Evolutionary conservation across 2,113 vertebrate genomes (phyloP).

Genomic region (Ameiurus melas): DNA sequence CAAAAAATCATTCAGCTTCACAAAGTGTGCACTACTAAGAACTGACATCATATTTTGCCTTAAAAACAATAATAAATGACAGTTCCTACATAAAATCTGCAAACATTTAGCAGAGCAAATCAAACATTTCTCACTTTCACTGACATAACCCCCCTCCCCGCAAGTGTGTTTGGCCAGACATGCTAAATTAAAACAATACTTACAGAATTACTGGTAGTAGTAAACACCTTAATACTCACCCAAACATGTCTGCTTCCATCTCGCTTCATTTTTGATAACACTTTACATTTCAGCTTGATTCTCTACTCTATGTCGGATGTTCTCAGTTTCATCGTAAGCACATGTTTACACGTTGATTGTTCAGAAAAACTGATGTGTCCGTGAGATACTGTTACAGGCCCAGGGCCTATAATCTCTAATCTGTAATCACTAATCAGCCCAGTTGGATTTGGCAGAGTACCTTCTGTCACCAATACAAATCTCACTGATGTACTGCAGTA

Average conservation of each 20-base stretch:
- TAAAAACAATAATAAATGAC: neutral
- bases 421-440: constrained; percentile 75
- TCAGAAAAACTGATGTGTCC: constrained; percentile 42
- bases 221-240: constrained; percentile 42
- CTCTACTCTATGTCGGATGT: neutral
- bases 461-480: constrained; percentile 71
- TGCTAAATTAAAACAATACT: constrained; percentile 19
- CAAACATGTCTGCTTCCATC: neutral
- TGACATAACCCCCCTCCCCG: too few species aligned
- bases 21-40: neutral
- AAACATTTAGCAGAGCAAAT: neutral
- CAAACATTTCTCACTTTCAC: neutral
- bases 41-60: neutral
- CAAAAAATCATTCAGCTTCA: neutral
- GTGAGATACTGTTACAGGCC: constrained; percentile 55
- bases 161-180: neutral
- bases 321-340: neutral
- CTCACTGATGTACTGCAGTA: constrained; percentile 51
- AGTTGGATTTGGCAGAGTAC: constrained; percentile 69
- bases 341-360: constrained; percentile 12
- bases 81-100: neutral
- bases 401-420: constrained; percentile 67
- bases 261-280: neutral
- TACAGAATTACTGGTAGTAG: constrained; percentile 14
- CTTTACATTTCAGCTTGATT: neutral